phyloP scores from a whole-genome alignment of 2,113 vertebrate genomes.

The Pogonocichla stellata region DNA sequence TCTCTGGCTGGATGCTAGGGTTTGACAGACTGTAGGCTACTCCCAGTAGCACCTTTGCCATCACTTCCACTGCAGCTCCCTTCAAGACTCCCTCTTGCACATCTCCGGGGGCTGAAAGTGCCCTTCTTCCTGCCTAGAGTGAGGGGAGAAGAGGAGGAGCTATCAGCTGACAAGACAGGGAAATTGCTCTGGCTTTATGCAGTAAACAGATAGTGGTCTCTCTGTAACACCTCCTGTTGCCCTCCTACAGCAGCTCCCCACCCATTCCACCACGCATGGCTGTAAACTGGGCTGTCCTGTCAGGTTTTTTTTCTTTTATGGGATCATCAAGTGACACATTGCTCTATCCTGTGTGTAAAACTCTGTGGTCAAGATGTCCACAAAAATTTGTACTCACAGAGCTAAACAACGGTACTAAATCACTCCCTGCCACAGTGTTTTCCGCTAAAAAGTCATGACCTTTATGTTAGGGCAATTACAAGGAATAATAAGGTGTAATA shows the following conservation, averaged over 20 bases:
- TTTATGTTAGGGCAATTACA: background rate
- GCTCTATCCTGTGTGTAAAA: background rate
- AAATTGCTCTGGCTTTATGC: background rate
- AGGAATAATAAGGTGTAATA: background rate
- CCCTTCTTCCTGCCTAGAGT: background rate
- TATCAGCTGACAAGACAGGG: background rate
- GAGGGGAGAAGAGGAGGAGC: background rate
- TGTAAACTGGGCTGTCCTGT: background rate
- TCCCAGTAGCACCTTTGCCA: background rate
- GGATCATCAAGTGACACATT: rapidly evolving
- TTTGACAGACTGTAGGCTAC: background rate
- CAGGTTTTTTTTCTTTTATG: background rate
- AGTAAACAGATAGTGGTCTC: background rate
- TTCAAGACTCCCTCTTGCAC: background rate
- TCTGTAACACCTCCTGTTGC: background rate
- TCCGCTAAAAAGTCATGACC: background rate
- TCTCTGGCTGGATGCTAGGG: background rate
- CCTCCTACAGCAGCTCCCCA: background rate
- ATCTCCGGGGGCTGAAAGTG: background rate
- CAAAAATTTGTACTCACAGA: background rate
- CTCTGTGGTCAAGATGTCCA: background rate
- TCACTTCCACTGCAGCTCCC: background rate
- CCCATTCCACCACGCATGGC: background rate
- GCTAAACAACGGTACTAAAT: background rate
- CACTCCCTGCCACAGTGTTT: background rate